Evolutionary conservation across 2,888 invertebrate species (phyloP).

Genomic region (Rutpela maculata): DNA sequence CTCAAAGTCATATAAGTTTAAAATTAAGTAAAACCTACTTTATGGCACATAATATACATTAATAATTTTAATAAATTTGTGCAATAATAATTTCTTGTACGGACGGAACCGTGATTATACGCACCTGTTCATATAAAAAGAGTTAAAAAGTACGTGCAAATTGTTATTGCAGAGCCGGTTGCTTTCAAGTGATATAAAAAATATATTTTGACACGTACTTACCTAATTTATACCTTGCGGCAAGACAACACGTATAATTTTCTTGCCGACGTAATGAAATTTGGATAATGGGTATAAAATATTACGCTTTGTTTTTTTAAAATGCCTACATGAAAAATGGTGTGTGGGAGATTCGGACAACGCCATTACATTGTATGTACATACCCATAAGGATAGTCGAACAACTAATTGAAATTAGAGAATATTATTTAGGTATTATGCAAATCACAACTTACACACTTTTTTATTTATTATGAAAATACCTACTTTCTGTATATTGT

Average conservation of each 20-base stretch:
- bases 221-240: background rate
- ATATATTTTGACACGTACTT: conserved; percentile 2
- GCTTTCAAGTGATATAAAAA: conserved; percentile 4
- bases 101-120: background rate
- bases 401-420: no score
- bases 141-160: conserved; percentile 4
- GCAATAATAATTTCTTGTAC: background rate
- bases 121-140: background rate
- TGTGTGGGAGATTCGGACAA: no score
- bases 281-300: conserved; percentile 6
- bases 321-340: background rate
- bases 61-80: background rate
- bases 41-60: background rate
- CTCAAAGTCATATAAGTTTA: background rate
- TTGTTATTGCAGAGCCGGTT: conserved; percentile 2
- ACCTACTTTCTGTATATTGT: no score
- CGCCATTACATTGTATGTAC: no score
- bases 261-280: conserved; percentile 7
- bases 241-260: conserved; percentile 1
- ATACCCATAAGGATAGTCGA: no score
- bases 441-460: no score
- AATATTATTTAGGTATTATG: no score
- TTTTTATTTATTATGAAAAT: no score
- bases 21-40: background rate
- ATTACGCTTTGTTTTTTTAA: background rate